Base-by-base conservation (phyloP, 2,888 invertebrate species). In the Theodoxus fluviatilis region DNA sequence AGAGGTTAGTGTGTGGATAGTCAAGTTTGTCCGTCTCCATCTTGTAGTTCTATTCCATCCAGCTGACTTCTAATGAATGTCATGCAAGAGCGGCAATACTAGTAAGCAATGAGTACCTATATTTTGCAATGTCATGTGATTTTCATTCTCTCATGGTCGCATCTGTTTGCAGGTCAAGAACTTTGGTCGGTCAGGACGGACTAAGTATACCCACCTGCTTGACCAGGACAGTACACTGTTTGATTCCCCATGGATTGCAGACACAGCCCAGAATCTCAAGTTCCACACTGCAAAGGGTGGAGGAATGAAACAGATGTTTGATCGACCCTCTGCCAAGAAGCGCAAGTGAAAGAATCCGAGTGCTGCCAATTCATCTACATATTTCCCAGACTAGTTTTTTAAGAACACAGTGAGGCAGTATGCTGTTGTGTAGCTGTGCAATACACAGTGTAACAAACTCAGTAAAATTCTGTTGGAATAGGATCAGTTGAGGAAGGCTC, bases 201-300 rank as follows among this genome's bases (percentile, higher is more conserved):
- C 99, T 0, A 99, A 99, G 85, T 99, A 99, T 88, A 99, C 99
- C 0, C 99, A 99, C 89, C 90, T 99, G 83, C 98, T 99, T 0
- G 98, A 98, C 88, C 99, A 99, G 87, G 99, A 99, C 85, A 99
- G 98, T 0, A 99, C 99, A 0, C 94, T 95, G 84, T 96, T 96
- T 82, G 97, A 98, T 85, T 96, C 97, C 0, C 96, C 98, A 0
- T 99, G 99, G 99, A 93, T 94, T 73, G 93, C 93, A 12, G 97
- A 98, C 83, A 94, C 95, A 0, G 90, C 93, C 0, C 93, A 93
- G 85, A 95, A 94, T 85, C 89, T 94, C 57, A 95, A 95, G 87
- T 95, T 95, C 83, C 92, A 93, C 81, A 91, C 91, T 78, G 93
- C 93, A 84, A 93, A 94, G 86, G 93, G 96, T 0, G 98, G 96